Base-by-base conservation (phyloP, 2,797 vertebrate genomes). In the Aplochiton taeniatus region DNA sequence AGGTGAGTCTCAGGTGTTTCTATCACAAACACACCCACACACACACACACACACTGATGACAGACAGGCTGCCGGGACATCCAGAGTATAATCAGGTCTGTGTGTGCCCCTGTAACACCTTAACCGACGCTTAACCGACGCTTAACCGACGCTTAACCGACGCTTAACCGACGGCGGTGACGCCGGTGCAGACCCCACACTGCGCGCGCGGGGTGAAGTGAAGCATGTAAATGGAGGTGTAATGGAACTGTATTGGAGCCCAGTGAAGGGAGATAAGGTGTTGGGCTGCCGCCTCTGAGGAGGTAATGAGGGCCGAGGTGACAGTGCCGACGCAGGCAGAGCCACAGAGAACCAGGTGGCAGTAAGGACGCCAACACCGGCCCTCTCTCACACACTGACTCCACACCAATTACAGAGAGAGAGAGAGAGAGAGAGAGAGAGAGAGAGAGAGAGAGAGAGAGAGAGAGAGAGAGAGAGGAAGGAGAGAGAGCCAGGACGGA, bases 281-380 rank as follows among this genome's bases (percentile, higher is more conserved):
- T 74, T 31, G 31, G 6, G 31, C 31, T 2, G 31, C 31, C 31
- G 31, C 31, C 31, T n/a, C 42, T 44, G 41, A 58, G 75, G 31
- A 76, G 74, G 74, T 87, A 86, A 87, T 87, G 84, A 89, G 86
- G 77, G 86, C 80, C 79, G 83, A 14, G 82, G 80, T 85, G 85
- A 84, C 87, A 68, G 68, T 83, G 85, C 78, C 81, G 84, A 88
- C 63, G 44, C 54, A 9, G 58, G 68, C 19, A 67, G 50, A 63
- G 77, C 6, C 31, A 6, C 31, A 6, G 31, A 31, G 31, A 6
- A 31, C 31, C 31, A 31, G 31, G 31, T 31, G 31, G 31, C 6
- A 6, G 31, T 31, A 6, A 31, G 31, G 3, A 31, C 31, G 31
- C 31, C 31, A 2, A 31, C 31, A 31, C 31, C 31, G 3, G 31